phyloP scores from a whole-genome alignment of 2,888 invertebrate genomes.

The Timema cristinae region DNA sequence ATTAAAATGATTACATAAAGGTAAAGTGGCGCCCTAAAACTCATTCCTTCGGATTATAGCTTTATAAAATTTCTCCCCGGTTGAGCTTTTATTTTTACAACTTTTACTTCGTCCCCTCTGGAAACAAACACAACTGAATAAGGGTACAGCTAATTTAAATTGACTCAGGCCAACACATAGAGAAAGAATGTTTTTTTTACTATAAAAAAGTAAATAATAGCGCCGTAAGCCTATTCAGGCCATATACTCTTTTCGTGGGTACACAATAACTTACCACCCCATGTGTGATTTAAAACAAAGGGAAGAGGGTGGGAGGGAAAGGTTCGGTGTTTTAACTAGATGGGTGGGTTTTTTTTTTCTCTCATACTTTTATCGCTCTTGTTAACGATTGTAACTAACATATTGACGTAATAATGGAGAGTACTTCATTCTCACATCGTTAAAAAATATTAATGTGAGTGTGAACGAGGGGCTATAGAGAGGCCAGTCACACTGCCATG shows the following conservation, averaged over 20 bases:
- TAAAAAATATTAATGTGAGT: conserved; percentile 12
- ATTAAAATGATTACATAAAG: conserved; percentile 12
- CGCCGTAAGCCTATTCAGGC: conserved; percentile 13
- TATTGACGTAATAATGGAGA: conserved; percentile 16
- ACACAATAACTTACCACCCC: conserved; percentile 8
- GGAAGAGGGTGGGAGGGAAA: not conserved
- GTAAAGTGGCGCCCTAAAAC: conserved; percentile 9
- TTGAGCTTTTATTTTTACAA: not conserved
- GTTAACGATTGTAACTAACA: conserved; percentile 17
- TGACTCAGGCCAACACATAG: not conserved
- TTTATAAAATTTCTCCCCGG: conserved; percentile 9
- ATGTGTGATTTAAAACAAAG: conserved; percentile 14
- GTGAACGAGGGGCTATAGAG: conserved; percentile 8
- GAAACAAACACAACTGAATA: not conserved
- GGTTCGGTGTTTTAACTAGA: not conserved
- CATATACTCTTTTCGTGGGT: conserved; percentile 11
- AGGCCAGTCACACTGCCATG: not conserved
- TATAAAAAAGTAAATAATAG: conserved; percentile 14
- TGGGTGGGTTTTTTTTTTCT: too few relatives aligned
- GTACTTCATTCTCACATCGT: conserved; percentile 1
- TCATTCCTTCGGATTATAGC: conserved; percentile 13
- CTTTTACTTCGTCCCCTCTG: not conserved
- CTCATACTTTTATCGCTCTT: not conserved
- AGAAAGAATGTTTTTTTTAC: not conserved
- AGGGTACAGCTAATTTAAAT: conserved; percentile 14